These are phyloP conservation scores for Coptodon bakossiorum DNA, from an alignment of 2,113 vertebrate genomes.

Conservation along the genomic window DNA sequence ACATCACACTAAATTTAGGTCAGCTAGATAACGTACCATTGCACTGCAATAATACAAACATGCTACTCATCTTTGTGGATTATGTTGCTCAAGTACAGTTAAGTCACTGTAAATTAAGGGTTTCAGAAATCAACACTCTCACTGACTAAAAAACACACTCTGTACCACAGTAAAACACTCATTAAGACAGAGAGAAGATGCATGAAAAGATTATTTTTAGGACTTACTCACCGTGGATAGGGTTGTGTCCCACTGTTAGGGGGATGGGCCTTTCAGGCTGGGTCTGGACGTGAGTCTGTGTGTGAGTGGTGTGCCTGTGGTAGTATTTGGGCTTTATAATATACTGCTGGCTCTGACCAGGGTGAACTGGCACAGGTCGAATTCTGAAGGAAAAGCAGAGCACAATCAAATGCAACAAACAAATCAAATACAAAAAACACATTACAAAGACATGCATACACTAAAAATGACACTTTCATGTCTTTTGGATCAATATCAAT, in stretches of 20 bases:
- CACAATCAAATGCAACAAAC: background rate
- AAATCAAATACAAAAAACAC: background rate
- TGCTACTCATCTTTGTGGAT: background rate
- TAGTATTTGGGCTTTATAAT: constrained; percentile 88
- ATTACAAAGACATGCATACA: background rate
- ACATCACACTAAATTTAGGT: background rate
- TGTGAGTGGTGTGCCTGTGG: constrained; percentile 75
- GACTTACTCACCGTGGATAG: constrained; percentile 65
- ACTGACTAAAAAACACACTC: background rate
- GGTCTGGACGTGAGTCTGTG: constrained; percentile 76
- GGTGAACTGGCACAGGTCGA: constrained; percentile 77
- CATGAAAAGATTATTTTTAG: background rate
- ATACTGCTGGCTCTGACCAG: constrained; percentile 84
- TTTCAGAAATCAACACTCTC: background rate
- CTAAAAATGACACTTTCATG: background rate
- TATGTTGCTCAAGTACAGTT: background rate
- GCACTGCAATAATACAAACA: background rate
- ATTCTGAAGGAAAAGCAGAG: constrained; percentile 69
- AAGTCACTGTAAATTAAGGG: background rate
- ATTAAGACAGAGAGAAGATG: background rate
- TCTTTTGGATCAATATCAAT: background rate
- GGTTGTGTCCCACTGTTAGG: constrained; percentile 73
- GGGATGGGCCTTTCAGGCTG: constrained; percentile 80
- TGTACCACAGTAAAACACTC: background rate
- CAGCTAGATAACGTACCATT: background rate